Evolutionary conservation across 2,797 vertebrate genomes (phyloP).

Genomic region (Phrynocephalus forsythii): DNA sequence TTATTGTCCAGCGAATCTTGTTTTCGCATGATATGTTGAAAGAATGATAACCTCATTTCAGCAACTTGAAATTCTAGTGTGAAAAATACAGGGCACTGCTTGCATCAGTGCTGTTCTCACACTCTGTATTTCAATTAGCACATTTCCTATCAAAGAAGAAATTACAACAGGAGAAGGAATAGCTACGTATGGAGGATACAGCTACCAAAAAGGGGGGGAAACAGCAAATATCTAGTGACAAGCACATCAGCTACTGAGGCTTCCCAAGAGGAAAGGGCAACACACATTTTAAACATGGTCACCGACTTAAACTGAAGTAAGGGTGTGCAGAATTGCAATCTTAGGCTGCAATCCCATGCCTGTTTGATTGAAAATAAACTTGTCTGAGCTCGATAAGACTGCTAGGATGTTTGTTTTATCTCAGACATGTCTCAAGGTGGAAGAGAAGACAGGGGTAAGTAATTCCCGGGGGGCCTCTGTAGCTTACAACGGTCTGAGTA

Average conservation of each 20-base stretch:
- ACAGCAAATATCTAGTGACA: neutral
- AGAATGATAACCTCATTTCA: too few relatives aligned
- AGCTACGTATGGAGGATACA: neutral
- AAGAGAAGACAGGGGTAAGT: neutral
- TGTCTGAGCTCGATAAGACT: neutral
- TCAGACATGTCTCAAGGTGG: neutral
- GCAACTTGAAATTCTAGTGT: too few relatives aligned
- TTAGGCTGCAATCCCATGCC: neutral
- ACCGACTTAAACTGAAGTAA: neutral
- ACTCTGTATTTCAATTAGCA: neutral
- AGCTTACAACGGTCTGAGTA: accelerated
- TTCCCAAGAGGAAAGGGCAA: neutral
- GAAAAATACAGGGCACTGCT: neutral
- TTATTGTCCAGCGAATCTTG: too few relatives aligned
- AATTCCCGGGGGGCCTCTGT: accelerated
- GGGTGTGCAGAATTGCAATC: neutral
- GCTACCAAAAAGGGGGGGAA: too few relatives aligned
- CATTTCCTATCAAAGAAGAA: too few relatives aligned
- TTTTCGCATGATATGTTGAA: too few relatives aligned
- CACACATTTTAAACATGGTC: neutral
- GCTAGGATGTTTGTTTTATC: neutral
- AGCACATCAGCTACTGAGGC: neutral
- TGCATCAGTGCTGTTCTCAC: neutral
- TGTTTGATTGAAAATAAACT: neutral
- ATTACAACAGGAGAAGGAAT: neutral